phyloP scores from a whole-genome alignment of 2,797 vertebrate species.

The Somateria mollissima region DNA sequence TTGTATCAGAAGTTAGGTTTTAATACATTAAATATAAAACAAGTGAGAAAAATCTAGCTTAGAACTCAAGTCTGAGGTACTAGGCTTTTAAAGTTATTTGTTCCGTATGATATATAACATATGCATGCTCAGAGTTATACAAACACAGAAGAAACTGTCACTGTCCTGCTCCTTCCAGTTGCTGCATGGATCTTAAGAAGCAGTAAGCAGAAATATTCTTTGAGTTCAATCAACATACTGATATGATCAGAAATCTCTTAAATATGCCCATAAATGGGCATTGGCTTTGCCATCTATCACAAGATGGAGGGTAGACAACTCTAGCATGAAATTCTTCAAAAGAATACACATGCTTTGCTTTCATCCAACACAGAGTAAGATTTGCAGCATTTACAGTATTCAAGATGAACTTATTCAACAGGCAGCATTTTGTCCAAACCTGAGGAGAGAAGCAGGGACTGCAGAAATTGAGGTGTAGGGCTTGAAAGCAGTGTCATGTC shows the following conservation, averaged over 20 bases:
- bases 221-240: neutral
- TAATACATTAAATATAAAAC: neutral
- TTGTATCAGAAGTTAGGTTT: neutral
- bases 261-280: neutral
- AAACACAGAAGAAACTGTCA: neutral
- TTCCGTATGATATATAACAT: neutral
- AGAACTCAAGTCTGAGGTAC: neutral
- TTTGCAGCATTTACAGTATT: neutral
- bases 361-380: neutral
- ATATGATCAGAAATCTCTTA: neutral
- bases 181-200: neutral
- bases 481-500: neutral
- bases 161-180: neutral
- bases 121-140: neutral
- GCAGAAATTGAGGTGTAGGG: neutral
- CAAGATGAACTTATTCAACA: neutral
- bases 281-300: neutral
- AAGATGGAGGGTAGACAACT: neutral
- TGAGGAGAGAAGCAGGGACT: neutral
- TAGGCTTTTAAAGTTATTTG: neutral
- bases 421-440: neutral
- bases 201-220: neutral
- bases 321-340: conserved; percentile 24
- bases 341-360: neutral
- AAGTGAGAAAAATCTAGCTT: neutral